These are phyloP conservation scores for Buathra laborator DNA, from an alignment of 2,888 invertebrate species.

Conservation along the genomic window DNA sequence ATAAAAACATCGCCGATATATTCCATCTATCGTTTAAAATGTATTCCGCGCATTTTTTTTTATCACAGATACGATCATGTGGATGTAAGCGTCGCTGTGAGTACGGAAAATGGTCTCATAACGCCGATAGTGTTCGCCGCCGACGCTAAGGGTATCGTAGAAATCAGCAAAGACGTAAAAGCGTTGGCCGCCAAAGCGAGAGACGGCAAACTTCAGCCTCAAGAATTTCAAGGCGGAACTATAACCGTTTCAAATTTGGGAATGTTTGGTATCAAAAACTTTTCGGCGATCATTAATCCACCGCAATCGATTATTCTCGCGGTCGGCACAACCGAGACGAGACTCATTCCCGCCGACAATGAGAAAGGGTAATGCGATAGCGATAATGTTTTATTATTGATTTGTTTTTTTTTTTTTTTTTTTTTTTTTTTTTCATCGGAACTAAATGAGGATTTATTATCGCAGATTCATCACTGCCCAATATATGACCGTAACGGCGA, in stretches of 20 bases:
- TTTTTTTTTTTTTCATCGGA: background rate
- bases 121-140: constrained; percentile 98
- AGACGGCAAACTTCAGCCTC: constrained; percentile 95
- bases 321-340: constrained; percentile 92
- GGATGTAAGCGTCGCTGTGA: constrained; percentile 98
- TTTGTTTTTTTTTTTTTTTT: constrained; percentile 23
- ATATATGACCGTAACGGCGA: constrained; percentile 95
- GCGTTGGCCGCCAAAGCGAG: constrained; percentile 94
- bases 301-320: constrained; percentile 98
- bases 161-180: constrained; percentile 93
- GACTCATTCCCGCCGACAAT: constrained; percentile 91
- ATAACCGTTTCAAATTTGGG: constrained; percentile 98
- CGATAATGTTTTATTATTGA: background rate
- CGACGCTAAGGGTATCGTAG: constrained; percentile 94
- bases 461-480: constrained; percentile 90
- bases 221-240: constrained; percentile 98
- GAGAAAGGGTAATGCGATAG: constrained; percentile 90
- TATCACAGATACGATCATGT: constrained; percentile 92
- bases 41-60: background rate
- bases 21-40: no score
- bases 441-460: constrained; percentile 67
- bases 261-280: constrained; percentile 96
- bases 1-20: no score
- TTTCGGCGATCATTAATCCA: constrained; percentile 98
- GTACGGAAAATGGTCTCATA: constrained; percentile 97